Percentiles rank a stretch among this genome's conserved stretches.
These are phyloP conservation scores for Danio aesculapii DNA, from an alignment of 2,797 vertebrate species.

Conservation along the genomic window DNA sequence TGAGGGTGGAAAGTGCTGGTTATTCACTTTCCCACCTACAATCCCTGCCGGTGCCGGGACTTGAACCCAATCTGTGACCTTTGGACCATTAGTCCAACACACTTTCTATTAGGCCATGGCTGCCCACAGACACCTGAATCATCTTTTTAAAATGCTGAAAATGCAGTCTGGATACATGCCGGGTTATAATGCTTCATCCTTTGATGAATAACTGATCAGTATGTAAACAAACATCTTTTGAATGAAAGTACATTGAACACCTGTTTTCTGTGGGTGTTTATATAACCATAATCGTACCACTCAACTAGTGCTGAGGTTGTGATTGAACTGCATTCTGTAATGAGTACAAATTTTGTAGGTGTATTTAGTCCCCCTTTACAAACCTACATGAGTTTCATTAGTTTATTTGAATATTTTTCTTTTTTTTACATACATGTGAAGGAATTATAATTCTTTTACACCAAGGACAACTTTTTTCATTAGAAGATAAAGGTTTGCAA, in stretches of 20 bases:
- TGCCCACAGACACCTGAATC: no score
- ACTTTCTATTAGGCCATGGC: no score
- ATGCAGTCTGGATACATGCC: background rate
- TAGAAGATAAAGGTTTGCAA: background rate
- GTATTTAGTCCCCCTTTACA: background rate
- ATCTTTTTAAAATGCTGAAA: conserved; percentile 12
- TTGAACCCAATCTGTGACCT: no score
- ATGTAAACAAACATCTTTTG: background rate
- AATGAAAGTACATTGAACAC: background rate
- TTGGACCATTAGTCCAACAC: no score
- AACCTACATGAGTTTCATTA: background rate
- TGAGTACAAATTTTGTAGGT: background rate
- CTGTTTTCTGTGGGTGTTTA: background rate
- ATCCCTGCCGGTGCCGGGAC: no score
- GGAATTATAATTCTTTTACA: no score
- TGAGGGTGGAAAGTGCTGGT: no score
- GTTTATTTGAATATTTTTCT: background rate
- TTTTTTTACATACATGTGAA: rapidly evolving
- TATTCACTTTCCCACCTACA: no score
- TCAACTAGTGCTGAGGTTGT: background rate
- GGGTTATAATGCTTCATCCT: background rate
- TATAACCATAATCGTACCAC: background rate
- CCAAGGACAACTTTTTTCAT: background rate
- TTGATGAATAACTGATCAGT: conserved; percentile 7
- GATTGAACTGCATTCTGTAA: background rate